Evolutionary conservation across 2,113 vertebrate genomes (phyloP), one percentile per base, ranked within the genome.

Genomic region (Amphiprion percula): DNA sequence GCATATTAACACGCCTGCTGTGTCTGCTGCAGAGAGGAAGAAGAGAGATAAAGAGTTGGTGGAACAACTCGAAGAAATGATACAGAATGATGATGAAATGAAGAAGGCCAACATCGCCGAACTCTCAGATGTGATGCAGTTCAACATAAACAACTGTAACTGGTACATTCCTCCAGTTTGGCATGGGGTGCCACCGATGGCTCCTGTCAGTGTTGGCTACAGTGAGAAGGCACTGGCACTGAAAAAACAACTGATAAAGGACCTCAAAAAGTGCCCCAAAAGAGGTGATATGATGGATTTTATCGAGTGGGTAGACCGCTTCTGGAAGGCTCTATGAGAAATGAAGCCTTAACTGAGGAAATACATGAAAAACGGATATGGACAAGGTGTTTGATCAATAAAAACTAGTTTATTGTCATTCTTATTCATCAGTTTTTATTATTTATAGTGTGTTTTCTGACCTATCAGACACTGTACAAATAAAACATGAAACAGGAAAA

Each of bases 141-240:
- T 87, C 26, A 44, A 91, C 5, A 39, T 75, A 60, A 59, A 86
- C 30, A 54, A 17, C 19, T 79, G 81, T n/a, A 87, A 75, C 66
- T 88, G 87, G 87, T 77, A 90, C 59, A 77, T 91, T 30, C 86
- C 90, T 60, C 65, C 84, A 15, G 55, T 86, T 39, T 92, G 90
- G 91, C 65, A 81, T 33, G 89, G 90, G 21, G 86, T 49, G 50
- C 91, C 91, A 7, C 88, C 85, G 4, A 91, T 91, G 91, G 77
- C 91, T 39, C 39, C 89, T 21, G 79, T 90, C 10, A 88, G 44
- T 49, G 52, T 61, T 14, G 72, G 71, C 4, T 91, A 88, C 74
- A 90, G 88, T 63, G 80, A 84, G 15, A 44, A 66, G 10, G 88
- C 74, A 14, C 50, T 69, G 16, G 64, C 75, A 19, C 67, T 94